Evolutionary conservation across 2,888 invertebrate genomes (phyloP).

Genomic region (Diarsia brunnea): DNA sequence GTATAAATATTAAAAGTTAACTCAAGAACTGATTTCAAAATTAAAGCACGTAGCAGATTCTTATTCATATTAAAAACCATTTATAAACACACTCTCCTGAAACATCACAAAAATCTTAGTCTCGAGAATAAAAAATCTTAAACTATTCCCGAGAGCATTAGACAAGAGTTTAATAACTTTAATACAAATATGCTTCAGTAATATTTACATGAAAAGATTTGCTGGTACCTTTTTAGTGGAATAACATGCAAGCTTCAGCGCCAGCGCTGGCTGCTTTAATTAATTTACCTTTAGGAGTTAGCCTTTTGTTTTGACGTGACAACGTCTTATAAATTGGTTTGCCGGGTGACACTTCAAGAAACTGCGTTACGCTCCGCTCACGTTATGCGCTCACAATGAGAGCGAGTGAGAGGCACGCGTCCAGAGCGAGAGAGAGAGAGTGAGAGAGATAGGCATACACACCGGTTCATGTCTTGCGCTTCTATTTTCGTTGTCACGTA

Average conservation of each 20-base stretch:
- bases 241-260: constrained; percentile 64
- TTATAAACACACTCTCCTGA: constrained; percentile 4
- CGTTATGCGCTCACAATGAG: too few species aligned
- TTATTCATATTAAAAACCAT: neutral
- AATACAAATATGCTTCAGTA: constrained; percentile 63
- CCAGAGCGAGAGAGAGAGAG: too few species aligned
- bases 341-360: too few species aligned
- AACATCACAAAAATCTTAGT: constrained; percentile 12
- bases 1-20: neutral
- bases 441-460: too few species aligned
- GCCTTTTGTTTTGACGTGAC: constrained; percentile 53
- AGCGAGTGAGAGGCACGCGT: too few species aligned
- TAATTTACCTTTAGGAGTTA: constrained; percentile 67
- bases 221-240: constrained; percentile 62
- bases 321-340: too few species aligned
- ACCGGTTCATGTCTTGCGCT: too few species aligned
- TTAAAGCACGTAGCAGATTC: neutral
- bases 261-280: constrained; percentile 56
- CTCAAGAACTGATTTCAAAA: neutral
- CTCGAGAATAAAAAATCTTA: constrained; percentile 30
- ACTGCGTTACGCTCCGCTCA: too few species aligned
- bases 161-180: constrained; percentile 58
- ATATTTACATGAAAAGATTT: constrained; percentile 65
- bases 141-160: constrained; percentile 47
- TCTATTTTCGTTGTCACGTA: too few species aligned